A percentile compares a stretch with the other conserved stretches of the same genome.
Conservation (phyloP, 64 coral and sea anemone species). For the Orbicella faveolata region DNA sequence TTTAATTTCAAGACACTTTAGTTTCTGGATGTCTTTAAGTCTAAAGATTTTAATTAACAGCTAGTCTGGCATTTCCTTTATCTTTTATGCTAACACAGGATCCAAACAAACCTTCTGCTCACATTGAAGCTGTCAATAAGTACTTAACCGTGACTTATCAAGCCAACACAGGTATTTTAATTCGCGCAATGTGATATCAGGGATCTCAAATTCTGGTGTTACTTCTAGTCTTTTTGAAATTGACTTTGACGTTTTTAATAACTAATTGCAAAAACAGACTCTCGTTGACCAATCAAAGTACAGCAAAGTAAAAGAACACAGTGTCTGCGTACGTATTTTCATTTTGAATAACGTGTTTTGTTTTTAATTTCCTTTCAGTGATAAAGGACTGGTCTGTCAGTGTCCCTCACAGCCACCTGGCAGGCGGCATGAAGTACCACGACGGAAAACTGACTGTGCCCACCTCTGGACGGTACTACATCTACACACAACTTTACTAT, state of each 20-base stretch:
- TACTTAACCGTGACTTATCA: not conserved
- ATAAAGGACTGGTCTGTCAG: not conserved
- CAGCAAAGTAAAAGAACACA: too few relatives aligned
- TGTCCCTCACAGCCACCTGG: not conserved
- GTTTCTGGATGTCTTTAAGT: too few relatives aligned
- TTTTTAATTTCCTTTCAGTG: not conserved
- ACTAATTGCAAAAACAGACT: too few relatives aligned
- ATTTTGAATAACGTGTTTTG: too few relatives aligned
- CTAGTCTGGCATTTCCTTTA: not conserved
- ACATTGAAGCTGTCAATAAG: not conserved
- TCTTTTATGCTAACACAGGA: not conserved
- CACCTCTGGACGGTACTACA: not conserved
- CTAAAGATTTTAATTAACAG: not conserved
- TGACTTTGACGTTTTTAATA: too few relatives aligned
- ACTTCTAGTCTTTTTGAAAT: too few relatives aligned
- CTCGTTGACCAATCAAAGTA: too few relatives aligned
- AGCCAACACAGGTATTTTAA: not conserved
- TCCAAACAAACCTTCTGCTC: slow-evolving; percentile 14
- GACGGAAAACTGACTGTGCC: slow-evolving; percentile 4
- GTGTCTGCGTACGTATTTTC: too few relatives aligned
- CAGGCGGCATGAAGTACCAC: not conserved
- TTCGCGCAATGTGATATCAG: too few relatives aligned
- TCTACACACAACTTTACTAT: slow-evolving; percentile 15
- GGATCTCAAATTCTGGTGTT: too few relatives aligned
- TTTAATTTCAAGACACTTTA: too few relatives aligned